Conservation (phyloP, 2,797 vertebrate species). For the Salarias fasciatus region DNA sequence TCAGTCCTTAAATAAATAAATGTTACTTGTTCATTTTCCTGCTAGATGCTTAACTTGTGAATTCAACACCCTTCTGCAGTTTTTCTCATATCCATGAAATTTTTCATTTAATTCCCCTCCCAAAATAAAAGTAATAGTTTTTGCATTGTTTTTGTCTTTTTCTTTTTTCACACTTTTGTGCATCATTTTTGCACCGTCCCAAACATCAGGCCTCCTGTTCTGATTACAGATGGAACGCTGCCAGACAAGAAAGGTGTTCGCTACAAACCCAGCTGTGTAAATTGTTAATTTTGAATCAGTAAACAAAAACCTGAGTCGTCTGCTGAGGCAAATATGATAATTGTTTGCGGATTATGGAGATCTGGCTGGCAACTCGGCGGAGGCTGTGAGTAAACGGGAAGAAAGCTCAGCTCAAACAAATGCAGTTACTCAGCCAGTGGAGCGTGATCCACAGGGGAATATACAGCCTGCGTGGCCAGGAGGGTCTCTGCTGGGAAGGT, state of each 20-base stretch:
- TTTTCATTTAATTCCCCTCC: not conserved
- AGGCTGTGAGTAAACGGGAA: conserved; percentile 80
- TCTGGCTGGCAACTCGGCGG: conserved; percentile 73
- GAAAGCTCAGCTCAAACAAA: conserved; percentile 81
- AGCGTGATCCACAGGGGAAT: conserved; percentile 57
- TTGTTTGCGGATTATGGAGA: conserved; percentile 84
- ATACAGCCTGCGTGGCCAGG: conserved; percentile 43
- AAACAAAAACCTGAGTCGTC: conserved; percentile 79
- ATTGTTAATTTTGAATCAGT: conserved; percentile 81
- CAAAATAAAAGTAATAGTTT: not conserved
- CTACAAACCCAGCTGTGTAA: conserved; percentile 81
- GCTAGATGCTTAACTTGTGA: not conserved
- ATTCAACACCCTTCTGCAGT: not conserved
- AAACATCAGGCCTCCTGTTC: conserved; percentile 38
- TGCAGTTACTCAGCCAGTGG: conserved; percentile 68
- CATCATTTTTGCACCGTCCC: conserved; percentile 29
- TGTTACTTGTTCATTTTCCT: too few relatives aligned
- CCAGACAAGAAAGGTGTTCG: conserved; percentile 70
- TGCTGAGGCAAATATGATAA: conserved; percentile 82
- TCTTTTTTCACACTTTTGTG: conserved; percentile 12
- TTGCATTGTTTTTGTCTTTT: not conserved
- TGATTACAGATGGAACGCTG: conserved; percentile 58
- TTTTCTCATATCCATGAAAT: not conserved
- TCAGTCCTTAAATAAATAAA: too few relatives aligned
- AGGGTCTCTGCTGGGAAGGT: conserved; percentile 51